Conservation (phyloP, 1,140 invertebrate genomes). For the Propsilocerus akamusi region DNA sequence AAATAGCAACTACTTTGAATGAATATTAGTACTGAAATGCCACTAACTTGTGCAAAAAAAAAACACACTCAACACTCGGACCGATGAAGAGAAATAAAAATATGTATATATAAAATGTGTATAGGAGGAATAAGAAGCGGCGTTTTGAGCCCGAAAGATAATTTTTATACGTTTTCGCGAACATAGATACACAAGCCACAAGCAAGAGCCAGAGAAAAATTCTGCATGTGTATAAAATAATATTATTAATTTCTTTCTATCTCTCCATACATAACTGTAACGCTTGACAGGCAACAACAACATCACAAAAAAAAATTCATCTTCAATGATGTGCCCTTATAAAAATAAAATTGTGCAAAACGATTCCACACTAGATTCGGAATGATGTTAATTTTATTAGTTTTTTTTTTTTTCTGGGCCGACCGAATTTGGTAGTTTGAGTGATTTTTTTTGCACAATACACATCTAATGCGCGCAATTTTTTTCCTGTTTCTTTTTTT, state of each 20-base stretch:
- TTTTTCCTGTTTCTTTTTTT: too few species aligned
- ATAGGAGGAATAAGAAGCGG: constrained; percentile 1
- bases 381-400: too few species aligned
- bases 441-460: too few species aligned
- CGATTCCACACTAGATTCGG: too few species aligned
- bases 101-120: not conserved
- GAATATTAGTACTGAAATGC: constrained; percentile 3
- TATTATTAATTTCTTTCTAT: constrained; percentile 4
- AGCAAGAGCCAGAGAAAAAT: too few species aligned
- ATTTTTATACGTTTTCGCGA: not conserved
- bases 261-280: constrained; percentile 3
- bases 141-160: not conserved
- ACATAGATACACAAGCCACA: constrained; percentile 3
- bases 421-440: too few species aligned
- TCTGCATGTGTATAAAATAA: not conserved
- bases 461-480: too few species aligned
- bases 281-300: too few species aligned
- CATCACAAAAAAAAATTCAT: not conserved
- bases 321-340: constrained; percentile 2
- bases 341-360: too few species aligned
- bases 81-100: constrained; percentile 1
- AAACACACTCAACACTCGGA: too few species aligned
- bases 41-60: constrained; percentile 3
- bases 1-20: constrained; percentile 3
- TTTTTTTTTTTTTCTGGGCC: too few species aligned